A percentile compares a stretch with the other conserved stretches of the same genome.
phyloP scores from a whole-genome alignment of 2,113 vertebrate species.

The Xenotilapia leptura region DNA sequence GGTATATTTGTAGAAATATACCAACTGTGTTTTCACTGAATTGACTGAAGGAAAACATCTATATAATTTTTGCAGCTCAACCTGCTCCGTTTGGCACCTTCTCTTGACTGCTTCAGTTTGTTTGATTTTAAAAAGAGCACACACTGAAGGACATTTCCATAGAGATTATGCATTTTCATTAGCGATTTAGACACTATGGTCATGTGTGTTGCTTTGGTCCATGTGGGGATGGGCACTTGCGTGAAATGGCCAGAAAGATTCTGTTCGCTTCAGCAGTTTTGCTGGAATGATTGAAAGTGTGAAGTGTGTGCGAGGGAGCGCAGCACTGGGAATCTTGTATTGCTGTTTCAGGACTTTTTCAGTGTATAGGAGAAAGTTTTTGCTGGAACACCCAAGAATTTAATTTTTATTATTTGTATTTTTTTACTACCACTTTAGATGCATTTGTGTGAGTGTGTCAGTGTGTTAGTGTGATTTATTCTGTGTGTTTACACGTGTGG shows the following conservation, averaged over 20 bases:
- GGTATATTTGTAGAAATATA: not conserved
- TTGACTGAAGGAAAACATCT: not conserved
- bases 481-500: not conserved
- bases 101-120: not conserved
- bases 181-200: conserved; percentile 33
- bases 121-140: not conserved
- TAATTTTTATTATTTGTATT: not conserved
- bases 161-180: conserved; percentile 52
- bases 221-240: conserved; percentile 27
- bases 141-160: conserved; percentile 36
- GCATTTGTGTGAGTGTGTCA: not conserved
- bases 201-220: conserved; percentile 26
- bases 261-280: conserved; percentile 61
- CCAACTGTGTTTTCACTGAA: not conserved
- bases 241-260: conserved; percentile 55
- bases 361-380: conserved; percentile 19
- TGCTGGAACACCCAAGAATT: not conserved
- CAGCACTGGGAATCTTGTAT: conserved; percentile 29
- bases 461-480: not conserved
- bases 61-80: not conserved
- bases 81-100: not conserved
- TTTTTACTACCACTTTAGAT: not conserved
- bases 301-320: conserved; percentile 19
- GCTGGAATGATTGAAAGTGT: conserved; percentile 51
- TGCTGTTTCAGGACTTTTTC: conserved; percentile 59